Evolutionary conservation across 2,797 vertebrate genomes (phyloP), one percentile per base, ranked within the genome.

Genomic region (Tangara arthus): DNA sequence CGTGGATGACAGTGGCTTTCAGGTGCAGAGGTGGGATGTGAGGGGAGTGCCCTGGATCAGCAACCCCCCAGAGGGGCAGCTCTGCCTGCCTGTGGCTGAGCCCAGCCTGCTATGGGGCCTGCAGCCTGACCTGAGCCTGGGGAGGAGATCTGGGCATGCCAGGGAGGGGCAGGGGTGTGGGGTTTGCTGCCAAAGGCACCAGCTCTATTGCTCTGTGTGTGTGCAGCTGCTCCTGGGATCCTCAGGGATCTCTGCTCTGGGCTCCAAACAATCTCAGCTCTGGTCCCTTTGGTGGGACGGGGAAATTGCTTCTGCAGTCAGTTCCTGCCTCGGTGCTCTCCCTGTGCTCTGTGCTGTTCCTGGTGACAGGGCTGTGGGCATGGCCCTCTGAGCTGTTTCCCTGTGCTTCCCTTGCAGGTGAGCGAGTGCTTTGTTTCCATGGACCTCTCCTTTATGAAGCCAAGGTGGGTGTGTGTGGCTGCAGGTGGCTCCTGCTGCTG

Each of bases 401-500:
- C 66, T 80, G 70, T 39, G 26, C 46, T 50, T 97, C 94, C 96
- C 94, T 97, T 97, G 41, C 97, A 99, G 99, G 99, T 98, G 99
- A 99, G 98, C 98, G 99, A 97, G 99, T 99, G 97, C 98, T 99
- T 96, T 99, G 99, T 98, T 99, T 99, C 98, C 99, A 99, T 98
- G 99, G 99, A 96, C 99, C 99, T 98, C 99, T 99, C 97, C 99
- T 99, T 86, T 99, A 99, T 96, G 99, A 99, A 99, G 99, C 99
- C 97, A 99, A 99, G 99, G 99, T 99, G 98, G 30, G 98, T 93
- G 68, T 41, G 65, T 41, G 64, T 0, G 7, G 2, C 42, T 78
- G 57, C 41, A 42, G 18, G 41, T 42, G 41, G 41, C 41, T 42
- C 41, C 80, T n/a, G 4, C 47, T 63, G 41, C 15, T 71, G 61